Conservation (phyloP, 92 coral and sea anemone species). For the Blastomussa wellsi region DNA sequence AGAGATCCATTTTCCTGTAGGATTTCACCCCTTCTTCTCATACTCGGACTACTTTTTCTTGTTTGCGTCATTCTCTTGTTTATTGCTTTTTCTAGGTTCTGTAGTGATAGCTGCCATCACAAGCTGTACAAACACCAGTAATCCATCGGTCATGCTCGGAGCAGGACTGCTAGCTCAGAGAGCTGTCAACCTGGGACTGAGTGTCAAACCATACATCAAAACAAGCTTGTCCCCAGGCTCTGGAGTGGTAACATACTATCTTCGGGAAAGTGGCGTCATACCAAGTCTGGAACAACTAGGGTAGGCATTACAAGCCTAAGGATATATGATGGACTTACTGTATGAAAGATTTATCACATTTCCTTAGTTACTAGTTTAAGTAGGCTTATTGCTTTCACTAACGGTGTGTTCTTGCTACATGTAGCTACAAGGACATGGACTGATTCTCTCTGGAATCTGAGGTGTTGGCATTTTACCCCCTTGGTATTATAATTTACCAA, state of each 20-base stretch:
- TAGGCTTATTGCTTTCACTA: not conserved
- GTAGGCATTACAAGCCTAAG: constrained; percentile 58
- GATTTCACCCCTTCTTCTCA: too few species aligned
- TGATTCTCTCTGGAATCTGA: too few species aligned
- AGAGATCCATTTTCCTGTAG: too few species aligned
- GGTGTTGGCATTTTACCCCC: not conserved
- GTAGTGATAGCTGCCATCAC: constrained; percentile 98
- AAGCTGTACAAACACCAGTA: constrained; percentile 98
- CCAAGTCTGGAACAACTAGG: constrained; percentile 88
- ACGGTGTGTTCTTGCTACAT: too few species aligned
- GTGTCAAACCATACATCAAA: constrained; percentile 84
- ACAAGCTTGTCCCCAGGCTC: constrained; percentile 98
- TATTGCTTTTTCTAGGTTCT: constrained; percentile 64
- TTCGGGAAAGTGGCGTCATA: constrained; percentile 95
- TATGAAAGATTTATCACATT: too few species aligned
- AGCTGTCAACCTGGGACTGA: constrained; percentile 85
- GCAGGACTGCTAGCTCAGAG: constrained; percentile 95
- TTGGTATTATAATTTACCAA: not conserved
- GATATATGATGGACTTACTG: too few species aligned
- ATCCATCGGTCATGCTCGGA: constrained; percentile 98
- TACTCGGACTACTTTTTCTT: too few species aligned
- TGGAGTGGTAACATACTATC: constrained; percentile 95
- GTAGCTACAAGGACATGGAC: too few species aligned
- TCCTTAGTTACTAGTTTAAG: not conserved
- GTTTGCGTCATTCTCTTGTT: not conserved